Conservation (phyloP, 2,797 vertebrate genomes). For the Phoeniculus purpureus region DNA sequence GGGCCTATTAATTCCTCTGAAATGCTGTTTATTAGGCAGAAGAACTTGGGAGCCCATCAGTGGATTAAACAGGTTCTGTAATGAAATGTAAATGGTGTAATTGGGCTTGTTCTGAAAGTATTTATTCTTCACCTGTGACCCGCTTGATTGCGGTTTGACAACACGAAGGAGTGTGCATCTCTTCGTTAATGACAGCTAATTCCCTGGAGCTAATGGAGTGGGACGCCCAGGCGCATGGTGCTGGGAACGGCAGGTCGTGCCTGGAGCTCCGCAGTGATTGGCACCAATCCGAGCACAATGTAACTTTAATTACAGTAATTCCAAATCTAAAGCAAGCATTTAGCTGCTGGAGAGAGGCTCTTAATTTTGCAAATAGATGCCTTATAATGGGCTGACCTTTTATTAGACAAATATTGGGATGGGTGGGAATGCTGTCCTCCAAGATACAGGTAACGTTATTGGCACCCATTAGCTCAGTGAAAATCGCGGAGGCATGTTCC, state of each 20-base stretch:
- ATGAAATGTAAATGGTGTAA: slow-evolving; percentile 81
- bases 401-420: slow-evolving; percentile 71
- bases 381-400: slow-evolving; percentile 65
- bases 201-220: slow-evolving; percentile 77
- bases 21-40: slow-evolving; percentile 72
- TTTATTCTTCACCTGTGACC: slow-evolving; percentile 81
- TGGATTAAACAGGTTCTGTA: slow-evolving; percentile 74
- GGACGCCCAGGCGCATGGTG: slow-evolving; percentile 56
- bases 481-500: neutral
- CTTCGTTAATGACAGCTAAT: slow-evolving; percentile 77
- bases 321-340: slow-evolving; percentile 70
- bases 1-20: slow-evolving; percentile 71
- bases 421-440: slow-evolving; percentile 23
- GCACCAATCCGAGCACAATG: slow-evolving; percentile 75
- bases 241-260: slow-evolving; percentile 61
- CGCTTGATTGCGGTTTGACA: slow-evolving; percentile 79
- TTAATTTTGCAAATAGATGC: slow-evolving; percentile 73
- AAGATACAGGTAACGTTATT: slow-evolving; percentile 42
- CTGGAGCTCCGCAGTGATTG: slow-evolving; percentile 72
- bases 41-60: slow-evolving; percentile 71
- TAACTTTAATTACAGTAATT: slow-evolving; percentile 78
- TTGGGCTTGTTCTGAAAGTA: slow-evolving; percentile 80
- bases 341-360: slow-evolving; percentile 64
- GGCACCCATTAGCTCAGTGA: slow-evolving; percentile 58
- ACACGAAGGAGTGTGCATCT: slow-evolving; percentile 75